Conservation (phyloP, 2,113 vertebrate species). For the Lampris megalopsis region DNA sequence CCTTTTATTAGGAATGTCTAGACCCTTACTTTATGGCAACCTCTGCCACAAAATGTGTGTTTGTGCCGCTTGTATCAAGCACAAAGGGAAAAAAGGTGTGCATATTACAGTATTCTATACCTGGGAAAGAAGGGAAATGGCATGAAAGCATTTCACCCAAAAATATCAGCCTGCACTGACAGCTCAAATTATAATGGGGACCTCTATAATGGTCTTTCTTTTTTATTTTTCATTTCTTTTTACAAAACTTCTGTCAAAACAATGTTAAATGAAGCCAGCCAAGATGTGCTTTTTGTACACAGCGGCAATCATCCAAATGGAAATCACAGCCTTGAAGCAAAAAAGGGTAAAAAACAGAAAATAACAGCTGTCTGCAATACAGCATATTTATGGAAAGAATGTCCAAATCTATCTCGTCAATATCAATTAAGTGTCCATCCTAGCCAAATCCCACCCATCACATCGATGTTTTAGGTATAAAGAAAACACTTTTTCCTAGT, state of each 20-base stretch:
- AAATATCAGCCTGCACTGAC: conserved; percentile 35
- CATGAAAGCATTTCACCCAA: conserved; percentile 54
- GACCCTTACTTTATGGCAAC: conserved; percentile 54
- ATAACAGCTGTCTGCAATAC: conserved; percentile 13
- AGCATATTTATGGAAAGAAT: conserved; percentile 29
- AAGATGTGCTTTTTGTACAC: conserved; percentile 32
- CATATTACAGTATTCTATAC: conserved; percentile 58
- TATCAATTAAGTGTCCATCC: conserved; percentile 11
- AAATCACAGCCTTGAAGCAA: conserved; percentile 57
- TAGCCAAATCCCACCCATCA: conserved; percentile 13
- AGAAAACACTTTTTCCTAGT: neutral
- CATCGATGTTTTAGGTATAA: conserved; percentile 6
- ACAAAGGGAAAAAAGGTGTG: conserved; percentile 53
- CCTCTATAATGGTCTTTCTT: conserved; percentile 29
- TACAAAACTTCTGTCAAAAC: conserved; percentile 43
- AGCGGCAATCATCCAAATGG: conserved; percentile 44
- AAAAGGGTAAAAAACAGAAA: conserved; percentile 50
- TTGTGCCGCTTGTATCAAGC: conserved; percentile 58
- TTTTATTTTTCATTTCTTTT: conserved; percentile 13
- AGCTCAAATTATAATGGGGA: conserved; percentile 45
- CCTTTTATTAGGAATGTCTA: conserved; percentile 60
- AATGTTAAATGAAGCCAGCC: conserved; percentile 23
- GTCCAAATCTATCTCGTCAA: conserved; percentile 26
- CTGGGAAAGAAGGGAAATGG: conserved; percentile 32
- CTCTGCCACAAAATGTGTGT: conserved; percentile 55